Evolutionary conservation across 2,113 vertebrate genomes (phyloP).

Genomic region (Amblyopsis rosae): DNA sequence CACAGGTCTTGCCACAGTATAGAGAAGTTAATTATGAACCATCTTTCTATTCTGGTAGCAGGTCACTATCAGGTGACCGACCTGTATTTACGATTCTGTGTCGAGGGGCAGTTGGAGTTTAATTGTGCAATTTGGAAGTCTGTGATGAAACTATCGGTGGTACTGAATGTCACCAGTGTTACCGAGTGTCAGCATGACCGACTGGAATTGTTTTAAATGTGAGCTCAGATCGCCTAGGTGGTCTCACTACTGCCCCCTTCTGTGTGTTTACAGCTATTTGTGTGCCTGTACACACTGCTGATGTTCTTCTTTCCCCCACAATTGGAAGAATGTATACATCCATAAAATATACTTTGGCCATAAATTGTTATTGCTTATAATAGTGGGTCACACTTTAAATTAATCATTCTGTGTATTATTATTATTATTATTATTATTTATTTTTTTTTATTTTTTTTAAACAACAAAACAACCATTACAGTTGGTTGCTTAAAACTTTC

Average conservation of each 20-base stretch:
- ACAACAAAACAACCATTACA: no score
- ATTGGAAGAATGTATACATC: neutral
- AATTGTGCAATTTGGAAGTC: neutral
- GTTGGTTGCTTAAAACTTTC: no score
- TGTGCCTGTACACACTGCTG: neutral
- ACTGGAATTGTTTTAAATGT: neutral
- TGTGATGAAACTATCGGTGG: neutral
- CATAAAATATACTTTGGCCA: neutral
- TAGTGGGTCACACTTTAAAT: neutral
- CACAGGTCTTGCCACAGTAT: no score
- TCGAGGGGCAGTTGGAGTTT: neutral
- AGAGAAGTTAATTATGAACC: no score
- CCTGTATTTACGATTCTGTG: no score
- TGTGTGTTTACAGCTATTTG: constrained; percentile 25
- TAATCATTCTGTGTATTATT: neutral
- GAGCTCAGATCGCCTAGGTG: neutral
- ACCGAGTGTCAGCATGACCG: neutral
- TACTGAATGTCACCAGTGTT: neutral
- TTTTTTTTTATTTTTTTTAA: neutral
- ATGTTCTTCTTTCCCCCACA: no score
- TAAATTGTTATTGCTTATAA: neutral
- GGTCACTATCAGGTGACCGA: no score
- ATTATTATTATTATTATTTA: neutral
- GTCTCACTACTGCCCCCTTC: neutral
- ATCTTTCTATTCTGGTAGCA: no score